Percentiles rank a stretch among this genome's conserved stretches.
Evolutionary conservation across 2,113 vertebrate genomes (phyloP).

Genomic region (Paratilapia polleni): DNA sequence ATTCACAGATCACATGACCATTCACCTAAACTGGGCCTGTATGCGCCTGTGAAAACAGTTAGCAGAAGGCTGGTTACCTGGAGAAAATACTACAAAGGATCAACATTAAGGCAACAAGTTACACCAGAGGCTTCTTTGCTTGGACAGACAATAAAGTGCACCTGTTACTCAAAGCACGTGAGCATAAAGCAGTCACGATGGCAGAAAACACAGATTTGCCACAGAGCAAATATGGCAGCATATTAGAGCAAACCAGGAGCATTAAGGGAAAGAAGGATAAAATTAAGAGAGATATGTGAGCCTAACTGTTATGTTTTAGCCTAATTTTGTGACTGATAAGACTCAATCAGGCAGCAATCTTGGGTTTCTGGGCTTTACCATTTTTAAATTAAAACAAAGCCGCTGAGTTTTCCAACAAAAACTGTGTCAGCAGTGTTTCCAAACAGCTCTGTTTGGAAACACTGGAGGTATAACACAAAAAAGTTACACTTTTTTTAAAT

Average conservation of each 20-base stretch:
- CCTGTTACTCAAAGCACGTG: not conserved
- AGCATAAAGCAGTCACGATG: not conserved
- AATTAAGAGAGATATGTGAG: not conserved
- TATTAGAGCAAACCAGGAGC: not conserved
- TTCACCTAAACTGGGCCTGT: too few species aligned
- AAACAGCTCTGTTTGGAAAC: not conserved
- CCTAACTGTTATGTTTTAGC: not conserved
- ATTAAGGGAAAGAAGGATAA: not conserved
- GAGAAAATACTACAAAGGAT: not conserved
- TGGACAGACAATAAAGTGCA: not conserved
- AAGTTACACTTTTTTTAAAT: accelerated
- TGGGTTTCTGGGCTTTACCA: not conserved
- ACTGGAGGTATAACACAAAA: not conserved
- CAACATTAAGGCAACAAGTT: not conserved
- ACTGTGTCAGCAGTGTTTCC: not conserved
- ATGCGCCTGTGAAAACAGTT: too few species aligned
- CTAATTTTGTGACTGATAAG: not conserved
- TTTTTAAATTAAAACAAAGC: not conserved
- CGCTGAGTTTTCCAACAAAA: not conserved
- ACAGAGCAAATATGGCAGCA: not conserved
- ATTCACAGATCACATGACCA: too few species aligned
- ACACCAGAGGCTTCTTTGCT: not conserved
- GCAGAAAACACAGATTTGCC: not conserved
- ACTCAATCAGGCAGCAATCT: not conserved
- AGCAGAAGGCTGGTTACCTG: not conserved